Percentiles rank a stretch among this genome's conserved stretches.
phyloP scores from a whole-genome alignment of 2,888 invertebrate species.

The Lepidonotus clava region DNA sequence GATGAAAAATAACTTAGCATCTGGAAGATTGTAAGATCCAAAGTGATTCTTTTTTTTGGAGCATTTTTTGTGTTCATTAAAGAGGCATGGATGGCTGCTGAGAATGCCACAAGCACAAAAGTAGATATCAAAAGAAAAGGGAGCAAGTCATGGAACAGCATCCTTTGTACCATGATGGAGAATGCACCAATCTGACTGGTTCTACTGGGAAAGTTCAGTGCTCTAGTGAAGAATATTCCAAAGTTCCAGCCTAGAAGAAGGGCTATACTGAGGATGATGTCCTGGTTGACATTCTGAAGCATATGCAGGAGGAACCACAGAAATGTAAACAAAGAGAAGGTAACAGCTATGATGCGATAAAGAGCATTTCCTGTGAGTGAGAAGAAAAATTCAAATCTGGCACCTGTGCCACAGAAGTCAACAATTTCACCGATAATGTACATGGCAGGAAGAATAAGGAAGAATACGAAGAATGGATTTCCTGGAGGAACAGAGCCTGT shows the following conservation, averaged over 20 bases:
- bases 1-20: not conserved
- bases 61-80: not conserved
- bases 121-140: constrained; percentile 7
- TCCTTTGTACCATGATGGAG: constrained; percentile 36
- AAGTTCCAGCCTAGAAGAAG: constrained; percentile 23
- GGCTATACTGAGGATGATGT: not conserved
- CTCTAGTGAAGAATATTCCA: constrained; percentile 15
- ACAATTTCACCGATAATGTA: not conserved
- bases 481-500: not conserved
- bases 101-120: not conserved
- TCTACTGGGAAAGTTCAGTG: not conserved
- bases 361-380: constrained; percentile 18
- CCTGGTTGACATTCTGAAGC: constrained; percentile 33
- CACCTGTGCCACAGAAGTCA: not conserved
- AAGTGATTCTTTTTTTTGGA: not conserved
- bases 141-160: constrained; percentile 26
- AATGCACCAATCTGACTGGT: constrained; percentile 11
- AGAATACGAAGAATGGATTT: not conserved
- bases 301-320: constrained; percentile 17
- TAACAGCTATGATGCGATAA: not conserved
- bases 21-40: not conserved
- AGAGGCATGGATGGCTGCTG: constrained; percentile 18
- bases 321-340: not conserved
- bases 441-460: not conserved
- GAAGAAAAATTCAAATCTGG: not conserved